Percentiles rank a stretch among this genome's conserved stretches.
phyloP scores from a whole-genome alignment of 2,113 vertebrate species.

The Psittacus erithacus region DNA sequence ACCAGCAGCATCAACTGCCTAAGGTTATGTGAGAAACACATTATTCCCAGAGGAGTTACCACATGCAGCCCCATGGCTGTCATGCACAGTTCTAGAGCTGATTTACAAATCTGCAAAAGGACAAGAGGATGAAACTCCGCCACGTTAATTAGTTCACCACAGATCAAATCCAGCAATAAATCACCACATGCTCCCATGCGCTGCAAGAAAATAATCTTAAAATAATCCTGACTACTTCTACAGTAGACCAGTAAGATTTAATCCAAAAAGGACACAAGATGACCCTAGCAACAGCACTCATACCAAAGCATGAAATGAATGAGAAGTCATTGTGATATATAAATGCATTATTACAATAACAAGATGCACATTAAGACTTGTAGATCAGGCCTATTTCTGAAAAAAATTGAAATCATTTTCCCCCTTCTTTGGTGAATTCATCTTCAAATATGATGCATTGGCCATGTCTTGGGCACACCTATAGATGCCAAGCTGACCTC shows the following conservation, averaged over 20 bases:
- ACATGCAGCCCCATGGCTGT: not conserved
- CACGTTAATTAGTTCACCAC: not conserved
- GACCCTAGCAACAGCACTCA: not conserved
- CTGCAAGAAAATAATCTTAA: not conserved
- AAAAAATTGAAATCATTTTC: not conserved
- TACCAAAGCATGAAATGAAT: not conserved
- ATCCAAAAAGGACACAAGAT: not conserved
- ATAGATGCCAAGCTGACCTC: not conserved
- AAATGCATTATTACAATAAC: not conserved
- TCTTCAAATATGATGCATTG: not conserved
- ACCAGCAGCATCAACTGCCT: not conserved
- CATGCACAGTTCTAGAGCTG: not conserved
- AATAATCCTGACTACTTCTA: not conserved
- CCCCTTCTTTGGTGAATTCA: not conserved
- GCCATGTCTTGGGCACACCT: not conserved
- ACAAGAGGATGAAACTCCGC: not conserved
- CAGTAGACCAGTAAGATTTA: not conserved
- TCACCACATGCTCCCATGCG: not conserved
- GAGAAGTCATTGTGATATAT: not conserved
- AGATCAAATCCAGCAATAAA: not conserved
- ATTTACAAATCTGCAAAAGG: not conserved
- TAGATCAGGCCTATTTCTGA: not conserved
- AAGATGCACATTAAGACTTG: not conserved
- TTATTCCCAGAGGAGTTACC: not conserved
- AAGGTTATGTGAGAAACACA: not conserved